Evolutionary conservation across 2,113 vertebrate species (phyloP).

Genomic region (Callithrix jacchus): DNA sequence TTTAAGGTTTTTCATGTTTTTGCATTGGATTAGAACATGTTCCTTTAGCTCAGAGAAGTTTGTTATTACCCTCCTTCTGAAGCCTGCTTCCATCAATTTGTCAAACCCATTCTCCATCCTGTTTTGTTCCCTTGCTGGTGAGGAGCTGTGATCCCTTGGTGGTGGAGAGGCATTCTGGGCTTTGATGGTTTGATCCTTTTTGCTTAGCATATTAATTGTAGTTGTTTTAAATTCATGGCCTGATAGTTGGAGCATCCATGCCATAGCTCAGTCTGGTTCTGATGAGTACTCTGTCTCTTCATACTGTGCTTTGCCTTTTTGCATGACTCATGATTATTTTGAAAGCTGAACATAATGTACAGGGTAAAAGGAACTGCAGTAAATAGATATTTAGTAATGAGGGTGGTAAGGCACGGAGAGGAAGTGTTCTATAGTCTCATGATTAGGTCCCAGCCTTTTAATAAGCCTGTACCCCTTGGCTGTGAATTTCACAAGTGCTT

Average conservation of each 20-base stretch:
- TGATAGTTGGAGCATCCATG: background rate
- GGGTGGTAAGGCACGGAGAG: background rate
- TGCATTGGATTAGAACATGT: too few relatives aligned
- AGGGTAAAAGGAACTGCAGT: background rate
- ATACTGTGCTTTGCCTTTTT: background rate
- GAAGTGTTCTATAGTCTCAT: background rate
- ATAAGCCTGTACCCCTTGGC: background rate
- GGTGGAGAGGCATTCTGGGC: too few relatives aligned
- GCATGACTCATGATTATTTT: background rate
- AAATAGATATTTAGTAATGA: background rate
- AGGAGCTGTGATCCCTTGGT: too few relatives aligned
- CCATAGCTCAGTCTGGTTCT: background rate
- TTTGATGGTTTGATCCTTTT: too few relatives aligned
- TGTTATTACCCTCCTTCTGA: too few relatives aligned
- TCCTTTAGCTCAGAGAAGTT: too few relatives aligned
- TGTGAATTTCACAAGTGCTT: background rate
- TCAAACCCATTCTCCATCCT: too few relatives aligned
- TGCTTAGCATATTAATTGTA: background rate
- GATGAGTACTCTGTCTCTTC: background rate
- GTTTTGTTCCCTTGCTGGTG: too few relatives aligned
- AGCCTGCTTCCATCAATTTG: too few relatives aligned
- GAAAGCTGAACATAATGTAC: background rate
- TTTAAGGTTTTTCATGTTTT: too few relatives aligned
- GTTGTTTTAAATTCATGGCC: background rate
- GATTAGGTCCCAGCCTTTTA: background rate